Evolutionary conservation across 2,113 vertebrate species (phyloP).

Genomic region (Cromileptes altivelis): DNA sequence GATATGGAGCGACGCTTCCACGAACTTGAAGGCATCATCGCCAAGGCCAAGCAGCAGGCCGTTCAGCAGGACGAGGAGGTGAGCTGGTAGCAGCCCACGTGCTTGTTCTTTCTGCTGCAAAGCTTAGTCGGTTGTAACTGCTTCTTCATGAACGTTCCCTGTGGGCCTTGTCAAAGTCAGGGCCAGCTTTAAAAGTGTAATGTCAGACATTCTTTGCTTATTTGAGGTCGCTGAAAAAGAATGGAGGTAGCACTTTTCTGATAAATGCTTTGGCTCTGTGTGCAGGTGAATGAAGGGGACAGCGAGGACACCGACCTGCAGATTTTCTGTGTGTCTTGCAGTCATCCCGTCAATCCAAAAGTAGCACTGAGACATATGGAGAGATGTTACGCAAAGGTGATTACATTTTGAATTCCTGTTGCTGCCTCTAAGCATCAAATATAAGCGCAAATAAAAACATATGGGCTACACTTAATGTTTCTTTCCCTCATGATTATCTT

Average conservation of each 20-base stretch:
- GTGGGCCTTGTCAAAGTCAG: not conserved
- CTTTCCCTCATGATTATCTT: not conserved
- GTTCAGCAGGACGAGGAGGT: conserved; percentile 97
- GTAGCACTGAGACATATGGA: conserved; percentile 95
- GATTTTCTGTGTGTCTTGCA: conserved; percentile 96
- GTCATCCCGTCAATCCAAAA: conserved; percentile 94
- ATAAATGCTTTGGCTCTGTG: conserved; percentile 1
- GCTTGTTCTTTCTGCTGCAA: not conserved
- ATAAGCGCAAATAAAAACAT: not conserved
- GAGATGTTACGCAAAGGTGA: conserved; percentile 94
- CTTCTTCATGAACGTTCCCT: not conserved
- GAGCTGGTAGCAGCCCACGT: not conserved
- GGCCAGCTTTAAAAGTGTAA: not conserved
- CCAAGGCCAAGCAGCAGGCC: conserved; percentile 95
- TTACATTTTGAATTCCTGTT: not conserved
- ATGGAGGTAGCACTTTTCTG: not conserved
- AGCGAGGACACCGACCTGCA: conserved; percentile 94
- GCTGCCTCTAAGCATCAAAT: no score
- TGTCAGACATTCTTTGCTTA: not conserved
- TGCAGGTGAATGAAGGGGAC: conserved; percentile 91
- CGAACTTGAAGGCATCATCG: conserved; percentile 93
- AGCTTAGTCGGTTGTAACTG: not conserved
- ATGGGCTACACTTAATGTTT: not conserved
- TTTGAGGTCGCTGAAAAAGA: conserved; percentile 1
- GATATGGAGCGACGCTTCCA: conserved; percentile 97